Evolutionary conservation across 2,113 vertebrate species (phyloP).

Genomic region (Clarias gariepinus): DNA sequence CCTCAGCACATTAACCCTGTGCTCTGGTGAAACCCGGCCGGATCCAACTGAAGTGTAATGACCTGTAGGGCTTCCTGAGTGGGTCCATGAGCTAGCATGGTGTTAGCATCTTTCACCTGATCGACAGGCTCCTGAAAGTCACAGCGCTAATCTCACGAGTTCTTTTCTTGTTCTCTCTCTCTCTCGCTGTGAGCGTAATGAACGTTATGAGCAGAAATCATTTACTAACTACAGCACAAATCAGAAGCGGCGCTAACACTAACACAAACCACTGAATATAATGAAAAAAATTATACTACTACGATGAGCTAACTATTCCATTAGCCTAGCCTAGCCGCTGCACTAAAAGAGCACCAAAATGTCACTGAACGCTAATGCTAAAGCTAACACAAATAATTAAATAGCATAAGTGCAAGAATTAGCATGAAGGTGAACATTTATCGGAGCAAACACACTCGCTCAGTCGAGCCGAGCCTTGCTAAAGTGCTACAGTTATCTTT

Average conservation of each 20-base stretch:
- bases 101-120: neutral
- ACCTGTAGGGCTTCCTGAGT: conserved; percentile 8
- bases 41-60: neutral
- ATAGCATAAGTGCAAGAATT: neutral
- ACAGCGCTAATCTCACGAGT: no score
- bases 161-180: neutral
- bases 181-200: neutral
- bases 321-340: neutral
- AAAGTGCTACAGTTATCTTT: neutral
- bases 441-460: neutral
- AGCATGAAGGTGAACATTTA: neutral
- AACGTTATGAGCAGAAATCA: no score
- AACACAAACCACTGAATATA: neutral
- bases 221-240: neutral
- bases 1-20: neutral
- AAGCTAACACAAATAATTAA: neutral
- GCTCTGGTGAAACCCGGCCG: conserved; percentile 1
- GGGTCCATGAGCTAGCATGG: neutral
- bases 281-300: neutral
- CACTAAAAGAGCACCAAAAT: neutral
- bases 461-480: neutral
- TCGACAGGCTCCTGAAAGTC: neutral
- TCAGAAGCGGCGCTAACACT: neutral
- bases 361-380: neutral
- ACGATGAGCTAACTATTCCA: neutral